Percentiles rank a stretch among this genome's conserved stretches.
phyloP scores from a whole-genome alignment of 2,113 vertebrate genomes.

The Nesoenas mayeri region DNA sequence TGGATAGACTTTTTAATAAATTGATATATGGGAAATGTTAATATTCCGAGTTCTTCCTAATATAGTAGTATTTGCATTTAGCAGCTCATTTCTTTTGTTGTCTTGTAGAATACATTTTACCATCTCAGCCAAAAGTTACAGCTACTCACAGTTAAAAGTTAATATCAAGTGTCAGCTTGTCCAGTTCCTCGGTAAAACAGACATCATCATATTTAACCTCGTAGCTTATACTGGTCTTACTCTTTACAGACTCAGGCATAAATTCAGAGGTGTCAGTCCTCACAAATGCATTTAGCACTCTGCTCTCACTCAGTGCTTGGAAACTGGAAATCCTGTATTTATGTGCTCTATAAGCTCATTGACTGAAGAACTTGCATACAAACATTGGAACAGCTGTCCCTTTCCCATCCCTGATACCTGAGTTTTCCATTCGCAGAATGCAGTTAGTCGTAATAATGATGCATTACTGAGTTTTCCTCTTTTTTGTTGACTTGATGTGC shows the following conservation, averaged over 20 bases:
- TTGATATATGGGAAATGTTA: background rate
- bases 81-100: background rate
- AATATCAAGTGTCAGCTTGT: background rate
- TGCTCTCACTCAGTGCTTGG: background rate
- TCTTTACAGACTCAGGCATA: background rate
- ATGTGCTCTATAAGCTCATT: background rate
- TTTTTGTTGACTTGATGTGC: too few relatives aligned
- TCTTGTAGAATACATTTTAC: background rate
- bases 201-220: accelerated
- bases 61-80: background rate
- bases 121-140: background rate
- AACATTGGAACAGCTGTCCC: too few relatives aligned
- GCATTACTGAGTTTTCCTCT: too few relatives aligned
- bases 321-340: background rate
- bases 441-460: too few relatives aligned
- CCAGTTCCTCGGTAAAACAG: background rate
- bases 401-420: too few relatives aligned
- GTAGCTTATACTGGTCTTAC: background rate
- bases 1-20: background rate
- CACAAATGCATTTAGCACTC: background rate
- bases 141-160: background rate
- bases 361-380: background rate
- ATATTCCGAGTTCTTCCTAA: background rate
- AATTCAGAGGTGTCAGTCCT: background rate
- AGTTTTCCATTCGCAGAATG: too few relatives aligned